Conservation (phyloP, 2,888 invertebrate genomes). For the Sisyra terminalis region DNA sequence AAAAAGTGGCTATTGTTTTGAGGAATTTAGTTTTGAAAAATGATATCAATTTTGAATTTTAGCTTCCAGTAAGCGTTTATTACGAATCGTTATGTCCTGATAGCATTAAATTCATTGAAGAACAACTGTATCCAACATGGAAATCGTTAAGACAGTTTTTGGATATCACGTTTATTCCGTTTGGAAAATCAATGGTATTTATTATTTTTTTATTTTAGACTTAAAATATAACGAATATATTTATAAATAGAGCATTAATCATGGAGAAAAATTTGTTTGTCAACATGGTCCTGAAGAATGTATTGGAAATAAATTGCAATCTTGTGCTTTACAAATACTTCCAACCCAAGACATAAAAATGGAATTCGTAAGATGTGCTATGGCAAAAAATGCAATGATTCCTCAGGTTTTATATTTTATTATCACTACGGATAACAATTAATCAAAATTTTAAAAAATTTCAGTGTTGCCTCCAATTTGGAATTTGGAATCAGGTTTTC, state of each 20-base stretch:
- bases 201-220: background rate
- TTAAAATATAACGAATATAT: constrained; percentile 1
- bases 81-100: constrained; percentile 48
- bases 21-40: too few relatives aligned
- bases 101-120: constrained; percentile 34
- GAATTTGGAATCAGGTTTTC: constrained; percentile 23
- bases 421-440: too few relatives aligned
- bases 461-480: constrained; percentile 27
- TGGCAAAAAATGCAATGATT: constrained; percentile 13
- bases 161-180: constrained; percentile 37
- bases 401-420: too few relatives aligned
- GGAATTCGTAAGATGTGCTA: constrained; percentile 23
- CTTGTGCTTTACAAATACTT: constrained; percentile 33
- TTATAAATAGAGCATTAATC: constrained; percentile 18
- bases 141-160: constrained; percentile 31
- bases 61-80: constrained; percentile 34
- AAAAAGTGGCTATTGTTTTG: too few relatives aligned
- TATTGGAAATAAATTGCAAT: constrained; percentile 41
- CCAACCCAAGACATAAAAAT: constrained; percentile 23
- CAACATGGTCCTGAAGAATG: constrained; percentile 48
- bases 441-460: too few relatives aligned
- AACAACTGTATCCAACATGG: constrained; percentile 35
- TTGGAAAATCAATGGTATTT: constrained; percentile 44
- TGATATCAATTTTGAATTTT: constrained; percentile 11
- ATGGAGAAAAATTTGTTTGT: constrained; percentile 33